Evolutionary conservation across 2,113 vertebrate genomes (phyloP), one percentile per base, ranked within the genome.

Genomic region (Nycticebus coucang): DNA sequence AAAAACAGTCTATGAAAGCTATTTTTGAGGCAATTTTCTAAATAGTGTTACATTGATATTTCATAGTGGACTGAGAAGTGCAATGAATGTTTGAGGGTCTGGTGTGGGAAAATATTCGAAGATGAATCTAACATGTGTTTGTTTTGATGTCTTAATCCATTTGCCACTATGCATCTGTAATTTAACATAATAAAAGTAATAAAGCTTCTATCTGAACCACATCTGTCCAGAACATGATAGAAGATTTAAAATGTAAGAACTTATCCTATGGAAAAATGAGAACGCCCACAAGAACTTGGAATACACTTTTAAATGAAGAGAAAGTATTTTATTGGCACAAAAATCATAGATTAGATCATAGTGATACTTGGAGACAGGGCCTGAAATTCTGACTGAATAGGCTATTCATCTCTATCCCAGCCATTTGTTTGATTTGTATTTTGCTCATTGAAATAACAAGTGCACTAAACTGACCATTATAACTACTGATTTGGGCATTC

Each of bases 61-160:
- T 75, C 19, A 74, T 79, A 21, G 11, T 55, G 24, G 26, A 81
- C 64, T 17, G 24, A 37, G 7, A 82, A 82, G 18, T 74, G 2
- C 4, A 80, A 8, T 45, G 50, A 59, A 55, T 50, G 2, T 28
- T 64, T 5, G 19, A 75, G 53, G 90, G 3, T 69, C 19, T 30
- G 21, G 55, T 35, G 37, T 8, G 71, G 30, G 33, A 75, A 83
- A 86, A 45, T 66, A 41, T 55, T 81, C 93, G 77, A 45, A 89
- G 69, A 83, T 50, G 30, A 91, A 85, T 86, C 7, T 45, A 45
- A 24, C 78, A 18, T 89, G 62, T 82, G 55, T 82, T 78, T 81
- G 19, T 84, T 96, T 81, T 90, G 84, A 90, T 92, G 71, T 55
- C 74, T 96, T 68, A 93, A 87, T 88, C 22, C 41, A 87, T 94